These are phyloP conservation scores for Pipra filicauda DNA, from an alignment of 2,113 vertebrate genomes.

Conservation along the genomic window DNA sequence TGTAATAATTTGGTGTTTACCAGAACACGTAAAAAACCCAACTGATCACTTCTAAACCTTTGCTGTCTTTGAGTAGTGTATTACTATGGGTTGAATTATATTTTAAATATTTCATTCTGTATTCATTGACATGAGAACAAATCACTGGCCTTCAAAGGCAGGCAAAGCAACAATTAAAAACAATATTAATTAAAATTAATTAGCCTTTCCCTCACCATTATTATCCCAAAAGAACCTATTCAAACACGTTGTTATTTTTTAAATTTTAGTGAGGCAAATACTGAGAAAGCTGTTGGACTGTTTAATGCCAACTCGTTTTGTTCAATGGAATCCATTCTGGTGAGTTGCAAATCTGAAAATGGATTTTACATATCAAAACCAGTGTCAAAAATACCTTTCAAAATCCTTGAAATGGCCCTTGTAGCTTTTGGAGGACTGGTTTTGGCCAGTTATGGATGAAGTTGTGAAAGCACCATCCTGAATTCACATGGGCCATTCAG, in stretches of 20 bases:
- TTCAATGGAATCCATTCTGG: neutral
- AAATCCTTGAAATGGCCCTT: neutral
- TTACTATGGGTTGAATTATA: neutral
- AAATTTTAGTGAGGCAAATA: neutral
- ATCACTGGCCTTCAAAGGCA: constrained; percentile 3
- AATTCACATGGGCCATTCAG: neutral
- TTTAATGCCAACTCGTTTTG: neutral
- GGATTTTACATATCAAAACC: too few species aligned
- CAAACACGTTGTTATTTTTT: neutral
- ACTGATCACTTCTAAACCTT: neutral
- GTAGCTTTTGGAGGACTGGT: neutral
- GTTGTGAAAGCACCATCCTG: neutral
- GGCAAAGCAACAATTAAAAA: constrained; percentile 9
- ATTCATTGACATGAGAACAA: neutral
- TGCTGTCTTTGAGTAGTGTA: neutral
- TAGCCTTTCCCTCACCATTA: neutral
- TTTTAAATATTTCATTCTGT: constrained; percentile 8
- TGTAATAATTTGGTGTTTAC: neutral
- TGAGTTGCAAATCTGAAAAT: neutral
- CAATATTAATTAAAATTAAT: neutral
- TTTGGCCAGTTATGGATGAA: neutral
- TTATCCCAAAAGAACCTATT: neutral
- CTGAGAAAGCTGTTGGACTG: neutral
- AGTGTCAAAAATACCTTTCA: neutral
- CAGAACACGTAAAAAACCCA: neutral